Base-by-base conservation (phyloP, 2,888 invertebrate genomes). In the Cheilosia impressa region DNA sequence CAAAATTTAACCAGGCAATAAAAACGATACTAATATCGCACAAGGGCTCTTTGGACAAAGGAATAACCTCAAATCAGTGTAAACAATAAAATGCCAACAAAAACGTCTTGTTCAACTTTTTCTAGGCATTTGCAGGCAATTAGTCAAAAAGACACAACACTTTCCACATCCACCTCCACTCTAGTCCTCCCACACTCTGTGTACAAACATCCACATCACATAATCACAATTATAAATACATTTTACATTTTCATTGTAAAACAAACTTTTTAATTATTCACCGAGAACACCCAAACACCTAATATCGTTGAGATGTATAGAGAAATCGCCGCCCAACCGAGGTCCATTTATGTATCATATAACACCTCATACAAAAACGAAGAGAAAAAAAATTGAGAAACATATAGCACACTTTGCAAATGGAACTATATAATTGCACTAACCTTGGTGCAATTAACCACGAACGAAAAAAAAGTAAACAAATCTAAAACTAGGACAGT, bases 391-490 rank as follows among this genome's bases (percentile, higher is more conserved):
- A 34, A 17, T 34, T 52, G 34, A 38, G 47, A 17, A 41, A 57
- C 57, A 68, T 71, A 80, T 68, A 80, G 65, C 68, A 73, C 57
- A 76, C 55, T 68, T 24, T 68, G 60, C 17, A 78, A 72, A 62
- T 55, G 63, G 22, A 71, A 55, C 45, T 47, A 41, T 79, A 68
- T 83, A 68, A 69, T 68, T 84, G 69, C 53, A 65, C 68, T 52
- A 68, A 68, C 83, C 83, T 83, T 79, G 78, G 15, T 58, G 79
- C 82, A 60, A 65, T 72, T 75, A 66, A 69, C 79, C 68, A 50
- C 68, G 50, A 66, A 45, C 4, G 19, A 10, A 34, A 53, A 55
- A 66, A 38, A 55, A 53, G 10, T 41, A 22, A 50, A 60, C 15
- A 38, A 43, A 72, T 62, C 65, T 53, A 31, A 43, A 84, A 84